A percentile compares a stretch with the other conserved stretches of the same genome.
Evolutionary conservation across 2,888 invertebrate genomes (phyloP).

Genomic region (Caenorhabditis sp.): DNA sequence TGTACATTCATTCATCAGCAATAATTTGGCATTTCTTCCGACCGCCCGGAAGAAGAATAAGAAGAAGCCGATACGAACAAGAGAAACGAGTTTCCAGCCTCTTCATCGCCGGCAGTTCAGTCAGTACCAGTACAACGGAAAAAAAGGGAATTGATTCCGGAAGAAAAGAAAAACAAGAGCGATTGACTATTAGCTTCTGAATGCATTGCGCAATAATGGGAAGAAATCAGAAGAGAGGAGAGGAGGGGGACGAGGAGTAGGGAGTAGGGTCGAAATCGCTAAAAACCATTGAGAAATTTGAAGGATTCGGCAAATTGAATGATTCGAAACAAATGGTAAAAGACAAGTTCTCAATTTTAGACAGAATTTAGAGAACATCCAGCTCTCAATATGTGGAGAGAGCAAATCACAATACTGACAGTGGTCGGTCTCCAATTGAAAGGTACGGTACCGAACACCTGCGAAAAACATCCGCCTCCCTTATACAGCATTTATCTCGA

Average conservation of each 20-base stretch:
- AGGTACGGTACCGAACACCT: too few species aligned
- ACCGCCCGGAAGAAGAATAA: constrained; percentile 30
- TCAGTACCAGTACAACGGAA: constrained; percentile 52
- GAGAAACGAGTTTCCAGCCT: constrained; percentile 54
- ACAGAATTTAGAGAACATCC: too few species aligned
- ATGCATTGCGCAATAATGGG: constrained; percentile 11
- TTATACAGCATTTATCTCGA: too few species aligned
- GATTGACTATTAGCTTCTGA: constrained; percentile 39
- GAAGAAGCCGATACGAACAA: constrained; percentile 33
- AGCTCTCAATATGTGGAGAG: too few species aligned
- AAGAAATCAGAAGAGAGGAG: background rate
- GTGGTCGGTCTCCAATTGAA: too few species aligned
- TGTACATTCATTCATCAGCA: constrained; percentile 60
- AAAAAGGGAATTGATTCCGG: constrained; percentile 36
- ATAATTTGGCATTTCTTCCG: constrained; percentile 59
- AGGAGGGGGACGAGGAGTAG: background rate
- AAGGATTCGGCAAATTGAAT: constrained; percentile 29
- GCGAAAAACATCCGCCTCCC: too few species aligned
- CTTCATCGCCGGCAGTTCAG: constrained; percentile 39
- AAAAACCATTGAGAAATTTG: constrained; percentile 18
- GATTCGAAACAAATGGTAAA: constrained; percentile 1
- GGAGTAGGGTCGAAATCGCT: background rate
- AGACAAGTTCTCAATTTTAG: too few species aligned
- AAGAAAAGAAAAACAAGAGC: constrained; percentile 15
- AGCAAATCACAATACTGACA: too few species aligned